Percentiles rank a stretch among this genome's conserved stretches.
Conservation (phyloP, 2,888 invertebrate species). For the Choristoneura rosaceana region DNA sequence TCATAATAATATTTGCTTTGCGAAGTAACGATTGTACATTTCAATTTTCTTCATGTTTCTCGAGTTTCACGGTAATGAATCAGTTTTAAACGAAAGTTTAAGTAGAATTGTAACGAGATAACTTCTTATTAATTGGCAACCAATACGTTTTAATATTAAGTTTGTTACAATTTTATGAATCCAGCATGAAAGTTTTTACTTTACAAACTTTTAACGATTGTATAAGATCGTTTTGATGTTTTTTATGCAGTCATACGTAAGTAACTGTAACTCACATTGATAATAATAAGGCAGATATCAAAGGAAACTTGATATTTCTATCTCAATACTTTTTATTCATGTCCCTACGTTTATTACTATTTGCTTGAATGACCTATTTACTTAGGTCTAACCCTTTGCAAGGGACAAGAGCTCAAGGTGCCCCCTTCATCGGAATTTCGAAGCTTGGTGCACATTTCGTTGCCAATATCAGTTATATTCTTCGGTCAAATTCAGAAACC, state of each 20-base stretch:
- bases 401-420: neutral
- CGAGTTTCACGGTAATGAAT: neutral
- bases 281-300: neutral
- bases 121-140: neutral
- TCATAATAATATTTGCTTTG: slow-evolving; percentile 2
- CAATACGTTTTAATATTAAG: neutral
- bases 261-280: neutral
- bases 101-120: no score
- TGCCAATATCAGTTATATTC: neutral
- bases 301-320: neutral
- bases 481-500: neutral
- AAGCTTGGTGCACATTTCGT: neutral
- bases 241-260: no score
- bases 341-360: neutral
- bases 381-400: neutral
- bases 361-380: neutral
- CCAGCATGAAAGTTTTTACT: neutral
- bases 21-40: neutral
- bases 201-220: neutral
- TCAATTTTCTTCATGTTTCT: neutral
- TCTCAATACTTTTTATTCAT: slow-evolving; percentile 1
- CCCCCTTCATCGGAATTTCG: neutral
- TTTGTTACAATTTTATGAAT: neutral
- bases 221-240: no score
- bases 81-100: neutral